Evolutionary conservation across 2,888 invertebrate genomes (phyloP).

Genomic region (Eugnorisma glareosa): DNA sequence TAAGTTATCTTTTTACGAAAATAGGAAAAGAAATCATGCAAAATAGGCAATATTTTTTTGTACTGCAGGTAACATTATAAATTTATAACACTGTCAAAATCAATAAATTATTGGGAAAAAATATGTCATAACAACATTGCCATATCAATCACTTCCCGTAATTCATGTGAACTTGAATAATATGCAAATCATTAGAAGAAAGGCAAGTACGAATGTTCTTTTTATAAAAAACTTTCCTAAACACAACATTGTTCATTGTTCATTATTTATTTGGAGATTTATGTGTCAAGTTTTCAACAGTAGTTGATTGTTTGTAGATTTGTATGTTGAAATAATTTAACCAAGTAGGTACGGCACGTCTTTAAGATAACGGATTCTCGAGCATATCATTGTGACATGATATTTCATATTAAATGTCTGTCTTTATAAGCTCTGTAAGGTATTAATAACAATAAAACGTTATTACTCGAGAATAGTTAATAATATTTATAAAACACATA

Average conservation of each 20-base stretch:
- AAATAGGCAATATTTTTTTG: constrained; percentile 7
- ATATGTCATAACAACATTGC: constrained; percentile 42
- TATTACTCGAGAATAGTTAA: constrained; percentile 14
- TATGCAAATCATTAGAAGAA: not conserved
- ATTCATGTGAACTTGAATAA: constrained; percentile 10
- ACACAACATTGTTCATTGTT: constrained; percentile 8
- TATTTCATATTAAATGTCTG: constrained; percentile 5
- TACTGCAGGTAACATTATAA: constrained; percentile 45
- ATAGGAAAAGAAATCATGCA: not conserved
- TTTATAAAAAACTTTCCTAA: constrained; percentile 37
- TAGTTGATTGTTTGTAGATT: constrained; percentile 32
- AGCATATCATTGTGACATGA: constrained; percentile 27
- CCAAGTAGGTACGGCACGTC: not conserved
- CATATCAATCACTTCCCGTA: constrained; percentile 37
- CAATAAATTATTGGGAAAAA: constrained; percentile 43
- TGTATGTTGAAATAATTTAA: constrained; percentile 44
- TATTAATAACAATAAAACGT: constrained; percentile 21
- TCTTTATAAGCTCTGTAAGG: constrained; percentile 11
- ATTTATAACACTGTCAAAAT: constrained; percentile 53
- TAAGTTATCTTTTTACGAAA: not conserved
- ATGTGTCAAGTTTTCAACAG: constrained; percentile 22
- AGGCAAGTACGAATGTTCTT: not conserved
- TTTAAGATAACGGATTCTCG: constrained; percentile 40
- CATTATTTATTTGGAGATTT: constrained; percentile 33
- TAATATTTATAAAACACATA: constrained; percentile 4